Percentiles rank a stretch among this genome's conserved stretches.
Evolutionary conservation across 64 coral and sea anemone genomes (phyloP).

Genomic region (Platygyra sinensis): DNA sequence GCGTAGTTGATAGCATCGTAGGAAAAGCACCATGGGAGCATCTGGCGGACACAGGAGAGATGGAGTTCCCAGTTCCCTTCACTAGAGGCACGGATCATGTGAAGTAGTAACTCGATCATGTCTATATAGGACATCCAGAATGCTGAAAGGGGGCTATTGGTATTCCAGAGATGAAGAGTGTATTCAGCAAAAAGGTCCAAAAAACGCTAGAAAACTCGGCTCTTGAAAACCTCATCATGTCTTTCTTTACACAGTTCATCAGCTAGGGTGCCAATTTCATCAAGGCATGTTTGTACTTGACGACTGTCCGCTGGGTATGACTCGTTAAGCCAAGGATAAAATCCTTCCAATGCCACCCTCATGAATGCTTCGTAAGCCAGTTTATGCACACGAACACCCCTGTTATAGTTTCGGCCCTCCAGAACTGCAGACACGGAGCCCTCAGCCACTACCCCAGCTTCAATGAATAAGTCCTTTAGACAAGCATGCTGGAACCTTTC

Average conservation of each 20-base stretch:
- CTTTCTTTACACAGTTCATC: too few relatives aligned
- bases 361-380: constrained; percentile 46
- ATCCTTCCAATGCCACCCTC: constrained; percentile 34
- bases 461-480: too few relatives aligned
- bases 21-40: too few relatives aligned
- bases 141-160: constrained; percentile 27
- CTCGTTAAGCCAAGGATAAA: constrained; percentile 21
- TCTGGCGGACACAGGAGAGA: too few relatives aligned
- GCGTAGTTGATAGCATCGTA: background rate
- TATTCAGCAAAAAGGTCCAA: constrained; percentile 9
- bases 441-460: constrained; percentile 5
- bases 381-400: constrained; percentile 43
- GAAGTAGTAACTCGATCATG: constrained; percentile 26
- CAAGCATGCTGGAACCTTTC: too few relatives aligned
- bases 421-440: constrained; percentile 9
- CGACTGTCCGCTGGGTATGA: background rate
- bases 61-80: background rate
- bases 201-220: constrained; percentile 22
- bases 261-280: too few relatives aligned
- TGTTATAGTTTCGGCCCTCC: constrained; percentile 40
- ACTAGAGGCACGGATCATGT: constrained; percentile 8
- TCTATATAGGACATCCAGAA: constrained; percentile 65
- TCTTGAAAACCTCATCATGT: background rate
- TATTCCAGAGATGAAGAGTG: constrained; percentile 29
- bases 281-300: too few relatives aligned